Conservation (phyloP, 2,113 vertebrate genomes). For the Pachycephala philippinensis region DNA sequence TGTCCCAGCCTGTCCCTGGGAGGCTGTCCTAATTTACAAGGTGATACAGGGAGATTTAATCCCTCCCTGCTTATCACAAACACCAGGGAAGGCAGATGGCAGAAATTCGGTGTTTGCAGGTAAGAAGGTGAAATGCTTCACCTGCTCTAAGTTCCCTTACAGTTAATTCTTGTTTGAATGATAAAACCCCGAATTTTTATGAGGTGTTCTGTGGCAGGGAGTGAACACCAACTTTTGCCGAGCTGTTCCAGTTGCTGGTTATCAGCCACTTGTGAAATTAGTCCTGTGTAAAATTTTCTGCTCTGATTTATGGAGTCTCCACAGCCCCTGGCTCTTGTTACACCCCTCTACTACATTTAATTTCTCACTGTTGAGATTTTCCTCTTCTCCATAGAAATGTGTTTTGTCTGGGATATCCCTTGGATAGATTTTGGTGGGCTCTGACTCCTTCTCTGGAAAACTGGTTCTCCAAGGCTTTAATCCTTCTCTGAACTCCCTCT, state of each 20-base stretch:
- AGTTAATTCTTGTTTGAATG: not conserved
- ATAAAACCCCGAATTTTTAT: not conserved
- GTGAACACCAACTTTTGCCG: not conserved
- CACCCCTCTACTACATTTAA: not conserved
- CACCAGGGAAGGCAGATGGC: not conserved
- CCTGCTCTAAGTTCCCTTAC: not conserved
- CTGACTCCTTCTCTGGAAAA: not conserved
- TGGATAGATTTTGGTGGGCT: not conserved
- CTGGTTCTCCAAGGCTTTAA: not conserved
- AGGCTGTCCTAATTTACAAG: not conserved
- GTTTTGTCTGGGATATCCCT: not conserved
- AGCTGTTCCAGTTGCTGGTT: not conserved
- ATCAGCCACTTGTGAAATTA: not conserved
- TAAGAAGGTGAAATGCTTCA: not conserved
- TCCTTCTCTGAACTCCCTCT: not conserved
- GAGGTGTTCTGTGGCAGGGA: not conserved
- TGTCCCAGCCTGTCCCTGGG: not conserved
- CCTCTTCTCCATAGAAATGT: fast-evolving
- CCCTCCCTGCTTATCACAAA: not conserved
- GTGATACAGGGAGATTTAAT: not conserved
- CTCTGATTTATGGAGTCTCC: not conserved
- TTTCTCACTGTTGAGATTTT: not conserved
- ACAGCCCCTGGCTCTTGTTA: not conserved
- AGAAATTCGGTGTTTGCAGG: not conserved
- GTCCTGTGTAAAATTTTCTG: not conserved